Evolutionary conservation across 1,140 invertebrate genomes (phyloP), one percentile per base, ranked within the genome.

Genomic region (Hycleus phaleratus): DNA sequence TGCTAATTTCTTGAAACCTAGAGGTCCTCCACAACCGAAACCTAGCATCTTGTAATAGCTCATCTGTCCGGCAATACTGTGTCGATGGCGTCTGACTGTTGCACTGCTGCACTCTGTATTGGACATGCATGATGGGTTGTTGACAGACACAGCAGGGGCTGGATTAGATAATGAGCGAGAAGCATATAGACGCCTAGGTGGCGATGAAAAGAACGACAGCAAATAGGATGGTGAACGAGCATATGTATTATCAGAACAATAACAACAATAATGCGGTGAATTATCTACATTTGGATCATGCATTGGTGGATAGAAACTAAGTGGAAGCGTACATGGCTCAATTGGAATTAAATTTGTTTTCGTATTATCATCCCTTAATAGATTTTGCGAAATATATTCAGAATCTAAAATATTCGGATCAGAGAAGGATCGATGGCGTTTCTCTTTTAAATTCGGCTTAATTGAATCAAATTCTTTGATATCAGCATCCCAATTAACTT

Each of bases 51-150:
- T 87, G 81, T 90, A 89, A 81, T 90, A 90, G 81, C 85, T 90
- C 84, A 91, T 88, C 83, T 93, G 90, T 79, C 88, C 88, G 77
- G 88, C 88, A 82, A 93, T 89, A 83, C 89, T 91, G 87, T 93
- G 90, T 76, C 90, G 85, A 80, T 42, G 40, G 77, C 87, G 88
- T 62, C 65, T 68, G 53, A 82, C 88, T 90, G 85, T 91, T 88
- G 75, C 88, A 83, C 88, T 76, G 88, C 76, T 63, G 60, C 59
- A 60, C 49, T 70, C 69, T 71, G 67, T 57, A 71, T 67, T 63
- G 69, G 69, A 70, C 68, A 70, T 65, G 67, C 67, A 68, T 64
- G 32, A 5, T 32, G 70, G 70, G 57, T 65, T 46, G 58, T 62
- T 67, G 61, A 70, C 65, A 66, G 56, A 49, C 38, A 52, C 58